Evolutionary conservation across 1,140 invertebrate species (phyloP).

Genomic region (Temnothorax nylanderi): DNA sequence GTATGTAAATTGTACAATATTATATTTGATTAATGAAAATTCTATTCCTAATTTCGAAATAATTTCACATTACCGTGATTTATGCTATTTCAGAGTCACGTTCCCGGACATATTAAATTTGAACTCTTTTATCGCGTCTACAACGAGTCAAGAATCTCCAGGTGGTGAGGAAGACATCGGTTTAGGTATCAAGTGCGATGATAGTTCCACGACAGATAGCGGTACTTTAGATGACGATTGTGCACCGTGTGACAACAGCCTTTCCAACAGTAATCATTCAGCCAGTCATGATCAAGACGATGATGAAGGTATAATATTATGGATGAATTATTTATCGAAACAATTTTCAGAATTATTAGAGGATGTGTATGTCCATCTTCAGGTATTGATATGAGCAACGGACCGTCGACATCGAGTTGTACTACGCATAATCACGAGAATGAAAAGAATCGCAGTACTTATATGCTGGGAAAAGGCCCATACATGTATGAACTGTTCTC

Average conservation of each 20-base stretch:
- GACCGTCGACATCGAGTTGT: constrained; percentile 77
- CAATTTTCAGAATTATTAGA: constrained; percentile 1
- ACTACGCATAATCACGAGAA: constrained; percentile 82
- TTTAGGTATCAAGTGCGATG: constrained; percentile 86
- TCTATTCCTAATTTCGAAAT: not conserved
- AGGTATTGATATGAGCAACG: constrained; percentile 88
- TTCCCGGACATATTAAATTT: constrained; percentile 94
- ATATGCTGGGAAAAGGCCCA: constrained; percentile 87
- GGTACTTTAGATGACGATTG: constrained; percentile 90
- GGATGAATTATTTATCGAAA: not conserved
- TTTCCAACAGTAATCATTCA: constrained; percentile 76
- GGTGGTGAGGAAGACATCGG: constrained; percentile 83
- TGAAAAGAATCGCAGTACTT: constrained; percentile 85
- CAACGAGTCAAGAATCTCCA: constrained; percentile 79
- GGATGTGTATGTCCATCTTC: constrained; percentile 18
- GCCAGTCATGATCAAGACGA: constrained; percentile 82
- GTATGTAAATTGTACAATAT: constrained; percentile 85
- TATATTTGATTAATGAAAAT: not conserved
- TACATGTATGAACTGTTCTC: constrained; percentile 96
- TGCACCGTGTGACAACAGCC: constrained; percentile 83
- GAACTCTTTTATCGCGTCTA: constrained; percentile 90
- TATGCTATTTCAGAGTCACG: constrained; percentile 88
- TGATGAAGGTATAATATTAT: constrained; percentile 81
- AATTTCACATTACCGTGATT: not conserved
- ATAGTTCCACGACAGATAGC: constrained; percentile 90